Base-by-base conservation (phyloP, 2,888 invertebrate genomes). In the Cantharis rustica region DNA sequence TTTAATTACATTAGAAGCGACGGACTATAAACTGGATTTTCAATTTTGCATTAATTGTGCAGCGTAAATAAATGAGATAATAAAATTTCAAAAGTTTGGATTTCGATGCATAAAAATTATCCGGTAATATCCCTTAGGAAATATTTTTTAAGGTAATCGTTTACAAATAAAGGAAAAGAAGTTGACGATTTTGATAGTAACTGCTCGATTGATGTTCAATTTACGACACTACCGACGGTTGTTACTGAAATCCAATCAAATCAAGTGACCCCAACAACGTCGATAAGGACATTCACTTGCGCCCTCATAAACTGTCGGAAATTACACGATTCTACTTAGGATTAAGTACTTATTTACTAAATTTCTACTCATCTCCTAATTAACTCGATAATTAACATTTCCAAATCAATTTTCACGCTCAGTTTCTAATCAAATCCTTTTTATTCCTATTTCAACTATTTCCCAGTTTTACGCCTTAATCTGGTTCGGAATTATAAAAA, bases 241-340 rank as follows among this genome's bases (percentile, higher is more conserved):
- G 85, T 84, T 85, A 84, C 84, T 80, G 84, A 84, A 85, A 86
- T 86, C 87, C 86, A 86, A 86, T 87, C 86, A 85, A 86, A 86
- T 86, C 85, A 85, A 87, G 86, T 86, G 85, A 84, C 85, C 84
- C 75, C 84, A 82, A 82, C 83, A 20, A 80, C 75, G 75, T 79
- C 83, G 79, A 80, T 82, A 83, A 84, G 83, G 83, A 83, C 81
- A 80, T 80, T 82, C 81, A 83, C 82, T 80, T 82, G 75, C 78
- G 80, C 78, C 75, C 77, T 85, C 85, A 85, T 86, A 86, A 86
- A 86, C 84, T 82, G 84, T 82, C 86, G 86, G 86, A 87, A 86
- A 86, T 87, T 86, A 85, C 86, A 82, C 84, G 83, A 85, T 86
- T 86, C 84, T 84, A 84, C 83, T 84, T 84, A 70, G 75, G 81